These are phyloP conservation scores for Notothenia rossii DNA, from an alignment of 2,113 vertebrate genomes.

Conservation along the genomic window DNA sequence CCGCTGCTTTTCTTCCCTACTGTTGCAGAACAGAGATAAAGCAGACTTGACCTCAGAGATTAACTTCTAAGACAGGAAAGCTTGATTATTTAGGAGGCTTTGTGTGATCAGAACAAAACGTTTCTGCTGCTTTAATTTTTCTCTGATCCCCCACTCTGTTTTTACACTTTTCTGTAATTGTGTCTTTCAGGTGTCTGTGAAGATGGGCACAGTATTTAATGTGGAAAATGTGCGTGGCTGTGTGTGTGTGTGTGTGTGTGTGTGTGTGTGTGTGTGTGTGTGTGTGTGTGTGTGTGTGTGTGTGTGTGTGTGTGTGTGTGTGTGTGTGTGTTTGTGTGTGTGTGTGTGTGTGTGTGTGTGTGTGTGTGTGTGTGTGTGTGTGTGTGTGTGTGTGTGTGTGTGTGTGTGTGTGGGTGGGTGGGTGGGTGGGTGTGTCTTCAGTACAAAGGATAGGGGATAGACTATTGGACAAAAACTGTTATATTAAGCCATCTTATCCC, in stretches of 20 bases:
- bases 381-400: too few relatives aligned
- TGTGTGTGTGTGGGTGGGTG: too few relatives aligned
- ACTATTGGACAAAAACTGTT: conserved; percentile 49
- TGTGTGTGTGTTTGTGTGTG: too few relatives aligned
- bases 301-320: too few relatives aligned
- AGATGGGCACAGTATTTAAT: background rate
- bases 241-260: conserved; percentile 7
- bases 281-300: too few relatives aligned
- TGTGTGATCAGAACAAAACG: conserved; percentile 76
- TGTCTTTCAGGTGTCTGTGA: conserved; percentile 11
- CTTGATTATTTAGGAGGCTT: conserved; percentile 76
- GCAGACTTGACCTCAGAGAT: conserved; percentile 79
- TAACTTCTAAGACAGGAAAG: conserved; percentile 77
- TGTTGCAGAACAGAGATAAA: conserved; percentile 40
- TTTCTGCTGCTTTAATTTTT: conserved; percentile 56
- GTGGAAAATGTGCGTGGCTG: background rate
- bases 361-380: conserved; percentile 11
- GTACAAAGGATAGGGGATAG: conserved; percentile 45
- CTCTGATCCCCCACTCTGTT: conserved; percentile 24
- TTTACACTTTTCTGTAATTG: background rate
- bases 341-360: too few relatives aligned
- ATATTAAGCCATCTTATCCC: conserved; percentile 63
- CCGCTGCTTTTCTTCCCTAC: background rate
- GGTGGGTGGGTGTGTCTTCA: background rate
- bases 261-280: too few relatives aligned